A percentile compares a stretch with the other conserved stretches of the same genome.
Evolutionary conservation across 2,888 invertebrate species (phyloP).

Genomic region (Mythimna ferrago): DNA sequence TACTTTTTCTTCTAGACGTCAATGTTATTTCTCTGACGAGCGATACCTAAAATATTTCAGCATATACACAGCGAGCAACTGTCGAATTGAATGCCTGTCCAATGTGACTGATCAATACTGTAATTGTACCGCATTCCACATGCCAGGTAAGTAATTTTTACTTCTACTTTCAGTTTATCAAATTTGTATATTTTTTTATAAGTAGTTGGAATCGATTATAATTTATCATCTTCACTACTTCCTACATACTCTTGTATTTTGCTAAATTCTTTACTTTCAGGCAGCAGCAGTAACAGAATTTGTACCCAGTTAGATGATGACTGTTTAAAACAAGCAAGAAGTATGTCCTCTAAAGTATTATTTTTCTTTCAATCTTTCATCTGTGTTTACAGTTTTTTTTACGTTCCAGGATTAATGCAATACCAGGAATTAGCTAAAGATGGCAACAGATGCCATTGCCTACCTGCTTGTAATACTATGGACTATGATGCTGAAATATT

Average conservation of each 20-base stretch:
- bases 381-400: not conserved
- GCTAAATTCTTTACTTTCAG: slow-evolving; percentile 29
- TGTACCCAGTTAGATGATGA: slow-evolving; percentile 5
- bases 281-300: slow-evolving; percentile 27
- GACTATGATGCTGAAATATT: slow-evolving; percentile 92
- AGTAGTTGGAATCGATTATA: not conserved
- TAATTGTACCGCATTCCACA: slow-evolving; percentile 72
- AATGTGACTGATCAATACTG: slow-evolving; percentile 69
- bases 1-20: slow-evolving; percentile 68
- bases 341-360: slow-evolving; percentile 27
- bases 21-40: slow-evolving; percentile 75
- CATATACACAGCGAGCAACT: slow-evolving; percentile 75
- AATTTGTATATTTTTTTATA: no score
- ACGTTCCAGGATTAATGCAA: slow-evolving; percentile 52
- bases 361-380: not conserved
- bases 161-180: no score
- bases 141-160: slow-evolving; percentile 76
- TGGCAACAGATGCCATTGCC: slow-evolving; percentile 60
- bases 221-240: no score
- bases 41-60: slow-evolving; percentile 71
- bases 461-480: slow-evolving; percentile 89
- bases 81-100: slow-evolving; percentile 74
- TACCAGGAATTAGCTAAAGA: slow-evolving; percentile 21
- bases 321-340: slow-evolving; percentile 28
- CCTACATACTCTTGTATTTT: not conserved